Conservation (phyloP, 2,888 invertebrate species). For the Meloe dianella region DNA sequence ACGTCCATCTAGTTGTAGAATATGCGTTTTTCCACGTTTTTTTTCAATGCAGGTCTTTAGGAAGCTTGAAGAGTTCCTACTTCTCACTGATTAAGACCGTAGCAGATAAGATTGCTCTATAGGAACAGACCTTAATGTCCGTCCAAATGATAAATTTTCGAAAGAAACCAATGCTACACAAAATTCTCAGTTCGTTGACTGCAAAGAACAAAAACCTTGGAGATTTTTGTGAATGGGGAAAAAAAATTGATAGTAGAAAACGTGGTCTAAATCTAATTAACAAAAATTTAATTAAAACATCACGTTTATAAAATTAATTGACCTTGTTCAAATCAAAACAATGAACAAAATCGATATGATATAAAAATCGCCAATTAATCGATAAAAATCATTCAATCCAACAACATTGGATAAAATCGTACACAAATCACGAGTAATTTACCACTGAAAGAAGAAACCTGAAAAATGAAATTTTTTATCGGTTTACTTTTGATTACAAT, state of each 20-base stretch:
- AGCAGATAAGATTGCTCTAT: no score
- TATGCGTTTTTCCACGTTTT: no score
- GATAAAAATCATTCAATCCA: not conserved
- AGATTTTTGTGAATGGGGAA: not conserved
- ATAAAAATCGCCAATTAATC: not conserved
- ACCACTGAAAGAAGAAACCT: not conserved
- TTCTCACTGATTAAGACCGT: no score
- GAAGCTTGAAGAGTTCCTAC: no score
- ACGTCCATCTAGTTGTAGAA: no score
- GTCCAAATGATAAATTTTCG: no score
- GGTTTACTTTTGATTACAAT: not conserved
- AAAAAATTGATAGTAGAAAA: no score
- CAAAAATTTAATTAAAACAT: not conserved
- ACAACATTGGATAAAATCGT: not conserved
- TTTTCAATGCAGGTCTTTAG: no score
- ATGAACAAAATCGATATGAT: not conserved
- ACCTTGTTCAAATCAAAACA: not conserved
- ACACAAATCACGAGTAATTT: not conserved
- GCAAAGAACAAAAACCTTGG: no score
- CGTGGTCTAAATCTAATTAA: not conserved
- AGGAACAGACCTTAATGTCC: no score
- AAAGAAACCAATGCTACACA: no score
- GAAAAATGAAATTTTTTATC: not conserved
- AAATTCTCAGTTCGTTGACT: no score
- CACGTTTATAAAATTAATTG: not conserved